A percentile compares a stretch with the other conserved stretches of the same genome.
These are phyloP conservation scores for Pycnonotus jocosus DNA, from an alignment of 2,113 vertebrate genomes.

Conservation along the genomic window DNA sequence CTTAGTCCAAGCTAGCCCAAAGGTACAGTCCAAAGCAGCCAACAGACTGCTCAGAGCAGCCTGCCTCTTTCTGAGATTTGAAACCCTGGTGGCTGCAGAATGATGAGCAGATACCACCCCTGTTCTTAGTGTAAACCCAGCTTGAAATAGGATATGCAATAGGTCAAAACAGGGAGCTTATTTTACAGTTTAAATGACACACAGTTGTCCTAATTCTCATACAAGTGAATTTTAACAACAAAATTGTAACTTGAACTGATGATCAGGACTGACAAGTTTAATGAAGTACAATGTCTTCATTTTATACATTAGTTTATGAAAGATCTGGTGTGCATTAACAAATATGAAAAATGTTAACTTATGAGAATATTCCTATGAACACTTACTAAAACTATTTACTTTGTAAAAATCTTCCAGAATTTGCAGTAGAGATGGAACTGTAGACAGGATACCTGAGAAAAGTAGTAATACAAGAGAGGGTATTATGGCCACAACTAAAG, in stretches of 20 bases:
- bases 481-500: background rate
- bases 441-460: background rate
- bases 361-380: background rate
- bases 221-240: background rate
- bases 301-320: background rate
- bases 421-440: background rate
- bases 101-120: background rate
- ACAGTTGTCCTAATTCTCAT: background rate
- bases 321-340: background rate
- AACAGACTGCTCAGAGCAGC: background rate
- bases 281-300: background rate
- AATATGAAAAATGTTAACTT: background rate
- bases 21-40: background rate
- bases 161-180: background rate
- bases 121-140: background rate
- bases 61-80: background rate
- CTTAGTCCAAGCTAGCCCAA: too few relatives aligned
- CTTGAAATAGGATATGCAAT: background rate
- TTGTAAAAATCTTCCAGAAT: background rate
- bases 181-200: background rate
- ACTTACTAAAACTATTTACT: background rate
- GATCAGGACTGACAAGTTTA: background rate
- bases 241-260: background rate
- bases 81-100: background rate
- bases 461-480: background rate